Base-by-base conservation (phyloP, 2,797 vertebrate genomes). In the Chrysocyon brachyurus region DNA sequence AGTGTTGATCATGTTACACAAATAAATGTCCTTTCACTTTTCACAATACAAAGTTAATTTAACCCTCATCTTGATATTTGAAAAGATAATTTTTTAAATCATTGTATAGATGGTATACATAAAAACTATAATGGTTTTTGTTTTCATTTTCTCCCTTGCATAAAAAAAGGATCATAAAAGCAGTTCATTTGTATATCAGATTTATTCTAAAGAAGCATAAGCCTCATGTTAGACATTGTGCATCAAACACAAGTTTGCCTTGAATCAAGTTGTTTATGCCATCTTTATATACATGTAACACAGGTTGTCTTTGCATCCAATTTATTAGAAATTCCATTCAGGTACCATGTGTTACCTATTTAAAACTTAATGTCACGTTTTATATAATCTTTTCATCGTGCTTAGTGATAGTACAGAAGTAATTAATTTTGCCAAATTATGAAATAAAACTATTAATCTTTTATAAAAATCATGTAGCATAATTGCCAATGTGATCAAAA, bases 1-100 rank as follows among this genome's bases (percentile, higher is more conserved):
- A 91, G 5, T 95, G 95, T 97, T 97, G 88, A 96, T 98, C 87
- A 72, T 70, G 33, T 97, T 98, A 79, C 95, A 85, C 94, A 97
- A 88, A 72, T 93, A 96, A 98, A 86, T 87, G 4, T 78, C 9
- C 49, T 91, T 98, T 64, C 97, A 90, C 87, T 98, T 98, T 97
- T 98, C 96, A 97, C 33, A 97, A 54, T 91, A 52, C 73, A 95
- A 88, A 91, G 57, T 91, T n/a, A 97, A 97, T 96, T 90, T 97
- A 93, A 97, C 90, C 91, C 22, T 68, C 72, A 85, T 86, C 68
- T 98, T 72, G 31, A 61, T 96, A 94, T 89, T 92, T 96, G 85
- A 92, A 81, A 96, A 97, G 57, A 87, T 87, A 17, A 14, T 56
- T 57, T 91, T 66, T 82, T 40, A 7, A 68, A 68, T 68, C 78